Conservation (phyloP, 2,113 vertebrate genomes). For the Lates calcarifer region DNA sequence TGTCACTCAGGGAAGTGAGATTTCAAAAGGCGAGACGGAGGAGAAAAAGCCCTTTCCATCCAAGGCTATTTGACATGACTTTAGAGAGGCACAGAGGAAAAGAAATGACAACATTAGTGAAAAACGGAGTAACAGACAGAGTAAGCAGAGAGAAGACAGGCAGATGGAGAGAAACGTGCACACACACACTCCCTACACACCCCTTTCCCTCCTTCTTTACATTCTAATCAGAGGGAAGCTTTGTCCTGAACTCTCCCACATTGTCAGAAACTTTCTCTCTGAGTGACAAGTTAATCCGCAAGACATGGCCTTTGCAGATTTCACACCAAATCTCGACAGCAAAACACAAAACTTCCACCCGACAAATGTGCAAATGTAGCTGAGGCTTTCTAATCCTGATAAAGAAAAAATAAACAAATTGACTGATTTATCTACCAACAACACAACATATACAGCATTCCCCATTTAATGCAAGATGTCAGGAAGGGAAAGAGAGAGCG, state of each 20-base stretch:
- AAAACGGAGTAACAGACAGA: not conserved
- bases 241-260: constrained; percentile 46
- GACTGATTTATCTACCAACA: constrained; percentile 50
- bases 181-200: not conserved
- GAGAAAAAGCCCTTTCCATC: constrained; percentile 6
- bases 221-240: constrained; percentile 54
- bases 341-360: constrained; percentile 42
- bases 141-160: constrained; percentile 2
- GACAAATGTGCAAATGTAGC: constrained; percentile 43
- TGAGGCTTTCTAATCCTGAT: constrained; percentile 54
- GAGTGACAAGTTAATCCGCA: constrained; percentile 65
- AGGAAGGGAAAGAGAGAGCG: not conserved
- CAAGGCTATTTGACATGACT: constrained; percentile 39
- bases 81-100: constrained; percentile 10
- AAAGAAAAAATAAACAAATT: constrained; percentile 21
- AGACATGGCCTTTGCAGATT: constrained; percentile 60
- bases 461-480: constrained; percentile 14
- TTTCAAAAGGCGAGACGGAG: constrained; percentile 18
- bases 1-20: constrained; percentile 12
- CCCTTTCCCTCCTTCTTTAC: constrained; percentile 10
- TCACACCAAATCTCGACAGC: constrained; percentile 48
- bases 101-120: constrained; percentile 46
- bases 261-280: constrained; percentile 57
- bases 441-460: constrained; percentile 8
- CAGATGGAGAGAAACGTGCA: constrained; percentile 6